Conservation (phyloP, 2,797 vertebrate species). For the Antrozous pallidus region DNA sequence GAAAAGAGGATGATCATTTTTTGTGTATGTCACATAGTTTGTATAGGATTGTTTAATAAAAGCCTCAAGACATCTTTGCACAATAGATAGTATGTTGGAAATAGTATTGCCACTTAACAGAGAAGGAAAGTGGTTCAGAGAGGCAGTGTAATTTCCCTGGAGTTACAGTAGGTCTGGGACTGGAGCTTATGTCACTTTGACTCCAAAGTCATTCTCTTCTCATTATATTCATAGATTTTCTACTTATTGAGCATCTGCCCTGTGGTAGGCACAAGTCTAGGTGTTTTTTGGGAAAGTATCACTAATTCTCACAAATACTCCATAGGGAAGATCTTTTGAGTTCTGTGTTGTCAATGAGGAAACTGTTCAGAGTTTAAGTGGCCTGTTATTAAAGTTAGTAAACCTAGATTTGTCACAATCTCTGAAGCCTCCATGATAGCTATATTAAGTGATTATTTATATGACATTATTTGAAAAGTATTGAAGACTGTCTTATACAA, state of each 20-base stretch:
- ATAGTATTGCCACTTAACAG: background rate
- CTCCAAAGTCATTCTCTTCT: background rate
- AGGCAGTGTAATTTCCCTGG: background rate
- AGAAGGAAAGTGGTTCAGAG: background rate
- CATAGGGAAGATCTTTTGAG: background rate
- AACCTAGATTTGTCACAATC: background rate
- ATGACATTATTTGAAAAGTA: background rate
- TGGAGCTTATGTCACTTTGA: background rate
- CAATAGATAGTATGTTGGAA: background rate
- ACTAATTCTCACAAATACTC: background rate
- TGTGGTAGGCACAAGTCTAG: background rate
- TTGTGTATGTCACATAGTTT: background rate
- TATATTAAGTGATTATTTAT: constrained; percentile 1
- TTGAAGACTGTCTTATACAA: background rate
- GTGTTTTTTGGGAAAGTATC: background rate
- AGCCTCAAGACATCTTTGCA: background rate
- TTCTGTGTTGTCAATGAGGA: background rate
- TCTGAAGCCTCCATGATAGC: background rate
- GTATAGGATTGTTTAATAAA: background rate
- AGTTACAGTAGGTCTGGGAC: background rate
- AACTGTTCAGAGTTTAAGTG: background rate
- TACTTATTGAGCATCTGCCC: background rate
- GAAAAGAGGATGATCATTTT: background rate
- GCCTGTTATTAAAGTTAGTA: background rate
- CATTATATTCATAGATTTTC: background rate